phyloP scores from a whole-genome alignment of 2,888 invertebrate species.

The Phymatocera aterrima region DNA sequence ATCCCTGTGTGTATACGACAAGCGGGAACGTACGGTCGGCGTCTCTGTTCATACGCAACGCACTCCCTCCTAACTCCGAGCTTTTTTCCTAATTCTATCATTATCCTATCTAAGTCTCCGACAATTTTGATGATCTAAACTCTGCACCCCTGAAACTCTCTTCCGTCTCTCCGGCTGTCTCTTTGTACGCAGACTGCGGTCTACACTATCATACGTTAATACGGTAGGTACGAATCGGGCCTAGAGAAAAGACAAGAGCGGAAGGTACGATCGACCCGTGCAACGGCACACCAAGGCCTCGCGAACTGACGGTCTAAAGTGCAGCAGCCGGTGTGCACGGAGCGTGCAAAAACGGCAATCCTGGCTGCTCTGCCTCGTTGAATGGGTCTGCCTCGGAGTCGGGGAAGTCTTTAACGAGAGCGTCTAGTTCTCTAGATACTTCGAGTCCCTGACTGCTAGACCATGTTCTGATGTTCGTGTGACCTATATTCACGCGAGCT shows the following conservation, averaged over 20 bases:
- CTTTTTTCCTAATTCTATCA: background rate
- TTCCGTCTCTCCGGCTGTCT: background rate
- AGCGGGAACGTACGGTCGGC: background rate
- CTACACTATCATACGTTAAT: too few relatives aligned
- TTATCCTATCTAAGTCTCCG: background rate
- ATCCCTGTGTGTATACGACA: background rate
- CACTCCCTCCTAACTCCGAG: background rate
- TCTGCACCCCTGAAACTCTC: background rate
- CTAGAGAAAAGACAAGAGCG: background rate
- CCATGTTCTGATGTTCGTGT: conserved; percentile 23
- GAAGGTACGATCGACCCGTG: conserved; percentile 11
- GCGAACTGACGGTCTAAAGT: conserved; percentile 34
- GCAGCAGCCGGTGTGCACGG: conserved; percentile 32
- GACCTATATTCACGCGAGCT: conserved; percentile 45
- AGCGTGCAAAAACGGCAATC: conserved; percentile 44
- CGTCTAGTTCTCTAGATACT: background rate
- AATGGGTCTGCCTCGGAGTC: conserved; percentile 30
- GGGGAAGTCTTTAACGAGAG: conserved; percentile 37
- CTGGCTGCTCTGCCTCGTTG: background rate
- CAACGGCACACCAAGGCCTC: conserved; percentile 13
- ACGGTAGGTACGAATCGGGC: background rate
- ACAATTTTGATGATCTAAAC: background rate
- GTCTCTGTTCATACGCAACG: background rate
- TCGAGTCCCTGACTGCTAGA: conserved; percentile 2
- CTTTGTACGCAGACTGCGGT: too few relatives aligned